phyloP scores from a whole-genome alignment of 2,797 vertebrate species.

The Cossypha heuglini region DNA sequence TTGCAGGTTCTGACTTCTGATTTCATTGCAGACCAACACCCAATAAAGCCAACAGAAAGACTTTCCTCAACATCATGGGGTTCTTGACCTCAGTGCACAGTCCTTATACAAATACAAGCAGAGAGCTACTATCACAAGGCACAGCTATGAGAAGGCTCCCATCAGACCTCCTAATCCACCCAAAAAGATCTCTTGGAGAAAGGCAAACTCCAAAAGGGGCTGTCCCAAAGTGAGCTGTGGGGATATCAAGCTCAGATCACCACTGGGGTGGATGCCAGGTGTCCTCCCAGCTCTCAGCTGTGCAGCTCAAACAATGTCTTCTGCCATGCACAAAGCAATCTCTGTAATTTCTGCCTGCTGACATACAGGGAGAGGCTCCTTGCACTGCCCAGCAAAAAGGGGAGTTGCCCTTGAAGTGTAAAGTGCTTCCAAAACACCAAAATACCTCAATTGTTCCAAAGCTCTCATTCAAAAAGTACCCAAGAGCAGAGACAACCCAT shows the following conservation, averaged over 20 bases:
- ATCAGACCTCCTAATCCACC: neutral
- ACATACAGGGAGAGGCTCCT: neutral
- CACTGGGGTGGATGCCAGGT: neutral
- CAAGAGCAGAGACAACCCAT: neutral
- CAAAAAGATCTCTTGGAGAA: neutral
- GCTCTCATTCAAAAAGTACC: neutral
- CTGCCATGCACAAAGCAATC: neutral
- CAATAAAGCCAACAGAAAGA: neutral
- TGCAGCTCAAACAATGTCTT: neutral
- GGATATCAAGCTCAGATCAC: neutral
- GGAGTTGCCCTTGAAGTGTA: too few species aligned
- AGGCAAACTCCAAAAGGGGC: neutral
- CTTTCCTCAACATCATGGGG: neutral
- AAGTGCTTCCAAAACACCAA: fast-evolving
- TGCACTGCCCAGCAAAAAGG: neutral
- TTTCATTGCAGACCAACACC: neutral
- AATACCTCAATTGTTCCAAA: neutral
- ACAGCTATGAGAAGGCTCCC: neutral
- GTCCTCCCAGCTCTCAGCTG: neutral
- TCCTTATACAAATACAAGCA: neutral
- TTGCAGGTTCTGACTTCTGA: neutral
- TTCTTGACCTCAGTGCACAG: neutral
- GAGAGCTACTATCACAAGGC: neutral
- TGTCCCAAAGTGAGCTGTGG: neutral
- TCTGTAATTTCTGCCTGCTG: neutral